Evolutionary conservation across 92 coral and sea anemone genomes (phyloP), one percentile per base, ranked within the genome.

Genomic region (Galaxea fascicularis): DNA sequence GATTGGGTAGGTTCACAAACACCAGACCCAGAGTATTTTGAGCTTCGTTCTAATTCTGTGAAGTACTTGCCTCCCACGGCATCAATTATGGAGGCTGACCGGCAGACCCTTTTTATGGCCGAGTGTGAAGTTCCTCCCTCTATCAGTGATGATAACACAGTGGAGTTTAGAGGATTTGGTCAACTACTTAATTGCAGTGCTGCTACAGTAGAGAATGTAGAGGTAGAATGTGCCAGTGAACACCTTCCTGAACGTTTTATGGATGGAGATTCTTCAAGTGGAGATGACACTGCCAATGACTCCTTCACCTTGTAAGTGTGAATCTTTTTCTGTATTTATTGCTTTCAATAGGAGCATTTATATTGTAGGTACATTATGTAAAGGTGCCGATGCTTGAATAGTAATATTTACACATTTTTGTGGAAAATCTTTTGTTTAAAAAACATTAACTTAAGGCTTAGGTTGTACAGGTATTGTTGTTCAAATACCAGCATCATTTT

Each of bases 1-100:
- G 91, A 82, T n/a, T 88, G 88, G 92, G 71, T 77, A 39, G 92
- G 92, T 15, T 88, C 92, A 8, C 71, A 82, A 49, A 39, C 82
- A 63, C 41, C 65, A 13, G 85, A 74, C 49, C 92, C 85, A 58
- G 88, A 88, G 77, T 60, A 88, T 77, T 88, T 83, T 60, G 71
- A 29, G 56, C 90, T 87, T 35, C 51, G n/a, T 71, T 70, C 78
- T 18, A 73, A 73, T 71, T 27, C 78, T 68, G 76, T 29, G 67
- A 65, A 79, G 84, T 79, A 52, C 77, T 54, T 67, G 29, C 46
- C 56, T 82, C 79, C 80, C 54, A 73, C 31, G 39, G 66, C 60
- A 30, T 66, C 79, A 82, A 62, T 72, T 28, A 17, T 46, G n/a
- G 78, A 82, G 66, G 82, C 65, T 58, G 84, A 71, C 53, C 77